Evolutionary conservation across 2,888 invertebrate genomes (phyloP).

Genomic region (Tipula unca): DNA sequence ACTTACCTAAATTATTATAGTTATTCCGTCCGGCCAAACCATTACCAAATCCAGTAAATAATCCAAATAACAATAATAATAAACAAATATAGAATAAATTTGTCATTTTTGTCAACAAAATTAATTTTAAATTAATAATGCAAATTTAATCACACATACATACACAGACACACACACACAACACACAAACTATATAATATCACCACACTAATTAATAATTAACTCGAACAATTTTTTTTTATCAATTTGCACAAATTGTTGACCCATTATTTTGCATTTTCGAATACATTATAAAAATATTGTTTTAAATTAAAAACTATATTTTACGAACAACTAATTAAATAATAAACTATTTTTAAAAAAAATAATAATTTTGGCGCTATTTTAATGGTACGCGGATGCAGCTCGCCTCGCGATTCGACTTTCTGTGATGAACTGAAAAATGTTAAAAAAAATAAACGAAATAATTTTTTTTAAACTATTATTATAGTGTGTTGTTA

Average conservation of each 20-base stretch:
- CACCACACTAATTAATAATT: neutral
- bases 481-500: neutral
- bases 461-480: neutral
- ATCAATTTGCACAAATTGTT: neutral
- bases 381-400: too few relatives aligned
- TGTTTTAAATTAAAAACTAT: neutral
- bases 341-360: too few relatives aligned
- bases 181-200: neutral
- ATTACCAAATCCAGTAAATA: neutral
- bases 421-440: conserved; percentile 14
- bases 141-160: neutral
- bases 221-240: neutral
- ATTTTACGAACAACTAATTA: neutral
- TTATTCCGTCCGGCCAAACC: neutral
- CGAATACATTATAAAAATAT: neutral
- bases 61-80: neutral
- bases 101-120: neutral
- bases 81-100: neutral
- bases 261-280: neutral
- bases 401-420: neutral
- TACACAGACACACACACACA: neutral
- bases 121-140: neutral
- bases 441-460: neutral
- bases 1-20: neutral
- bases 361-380: too few relatives aligned